Base-by-base conservation (phyloP, 2,888 invertebrate species). In the Bruchidius siliquastri region DNA sequence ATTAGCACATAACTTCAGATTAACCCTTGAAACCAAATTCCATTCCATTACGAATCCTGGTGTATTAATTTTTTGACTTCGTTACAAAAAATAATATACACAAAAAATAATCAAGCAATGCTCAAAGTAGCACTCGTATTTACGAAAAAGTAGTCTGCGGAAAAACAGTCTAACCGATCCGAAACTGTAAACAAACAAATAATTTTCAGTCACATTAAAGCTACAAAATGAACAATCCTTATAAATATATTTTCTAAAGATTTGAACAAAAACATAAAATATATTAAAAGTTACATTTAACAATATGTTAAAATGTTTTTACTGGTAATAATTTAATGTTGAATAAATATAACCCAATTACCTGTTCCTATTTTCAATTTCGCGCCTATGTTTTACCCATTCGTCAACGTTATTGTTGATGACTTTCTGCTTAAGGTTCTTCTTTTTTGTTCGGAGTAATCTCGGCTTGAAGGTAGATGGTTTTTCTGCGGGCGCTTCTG, bases 311-410 rank as follows among this genome's bases (percentile, higher is more conserved):
- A 70, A 71, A 78, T 75, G 76, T 78, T 70, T 76, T 76, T 71
- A 74, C 71, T 76, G 73, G 74, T 75, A 76, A 71, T 74, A 72
- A 20, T 71, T 67, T 67, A 71, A 67, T 20, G 8, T 70, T 26
- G 2, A 20, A 21, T 22, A 22, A 69, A 72, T 21, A 71, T 22
- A 71, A 68, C 78, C 78, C 77, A 79, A 86, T 86, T 86, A 86
- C 85, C 86, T 86, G 79, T 83, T 80, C 75, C 84, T 83, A 67
- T 83, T 82, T 75, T 85, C 84, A 72, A 85, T 77, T 78, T 85
- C 85, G 74, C 83, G 82, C 77, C 85, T 81, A 78, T 84, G 84
- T 78, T 84, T 84, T 67, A 84, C 83, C 86, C 86, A 85, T 69
- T 86, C 86, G 73, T 84, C 82, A 70, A 84, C 80, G 69, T 79